These are phyloP conservation scores for Scleropages formosus DNA, from an alignment of 2,797 vertebrate species.

Conservation along the genomic window DNA sequence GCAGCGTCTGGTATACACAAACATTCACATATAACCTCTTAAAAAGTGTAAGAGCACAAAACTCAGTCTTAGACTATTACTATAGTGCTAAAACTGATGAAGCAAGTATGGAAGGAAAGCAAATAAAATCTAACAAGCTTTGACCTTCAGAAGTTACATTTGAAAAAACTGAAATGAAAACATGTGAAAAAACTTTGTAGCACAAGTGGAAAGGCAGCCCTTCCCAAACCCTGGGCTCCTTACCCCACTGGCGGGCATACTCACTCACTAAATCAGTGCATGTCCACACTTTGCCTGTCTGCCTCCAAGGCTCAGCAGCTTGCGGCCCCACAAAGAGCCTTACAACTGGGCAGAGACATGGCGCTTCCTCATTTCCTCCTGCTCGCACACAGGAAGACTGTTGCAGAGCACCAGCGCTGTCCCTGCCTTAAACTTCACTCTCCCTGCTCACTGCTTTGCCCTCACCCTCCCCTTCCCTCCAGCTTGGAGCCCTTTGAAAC, in stretches of 20 bases:
- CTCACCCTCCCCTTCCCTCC: slow-evolving; percentile 24
- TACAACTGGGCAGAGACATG: slow-evolving; percentile 11
- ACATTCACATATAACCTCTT: too few species aligned
- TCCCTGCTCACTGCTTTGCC: slow-evolving; percentile 17
- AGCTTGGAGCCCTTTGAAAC: slow-evolving; percentile 68
- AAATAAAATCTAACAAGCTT: too few species aligned
- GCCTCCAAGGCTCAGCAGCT: too few species aligned
- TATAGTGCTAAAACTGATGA: too few species aligned
- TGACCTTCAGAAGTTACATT: too few species aligned
- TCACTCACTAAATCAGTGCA: slow-evolving; percentile 48
- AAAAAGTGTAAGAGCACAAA: too few species aligned
- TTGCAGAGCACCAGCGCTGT: slow-evolving; percentile 18
- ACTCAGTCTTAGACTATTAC: too few species aligned
- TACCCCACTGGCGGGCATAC: slow-evolving; percentile 15
- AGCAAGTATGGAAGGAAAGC: too few species aligned
- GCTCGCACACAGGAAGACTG: slow-evolving; percentile 26
- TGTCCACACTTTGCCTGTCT: slow-evolving; percentile 30
- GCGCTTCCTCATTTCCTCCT: slow-evolving; percentile 27
- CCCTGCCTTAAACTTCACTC: slow-evolving; percentile 36
- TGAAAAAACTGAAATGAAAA: too few species aligned
- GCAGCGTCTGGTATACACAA: too few species aligned
- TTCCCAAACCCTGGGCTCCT: slow-evolving; percentile 23
- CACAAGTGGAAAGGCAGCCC: slow-evolving; percentile 14
- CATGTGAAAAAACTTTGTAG: too few species aligned
- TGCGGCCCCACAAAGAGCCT: slow-evolving; percentile 18